A percentile compares a stretch with the other conserved stretches of the same genome.
Conservation (phyloP, 2,888 invertebrate species). For the Acholoe squamosa region DNA sequence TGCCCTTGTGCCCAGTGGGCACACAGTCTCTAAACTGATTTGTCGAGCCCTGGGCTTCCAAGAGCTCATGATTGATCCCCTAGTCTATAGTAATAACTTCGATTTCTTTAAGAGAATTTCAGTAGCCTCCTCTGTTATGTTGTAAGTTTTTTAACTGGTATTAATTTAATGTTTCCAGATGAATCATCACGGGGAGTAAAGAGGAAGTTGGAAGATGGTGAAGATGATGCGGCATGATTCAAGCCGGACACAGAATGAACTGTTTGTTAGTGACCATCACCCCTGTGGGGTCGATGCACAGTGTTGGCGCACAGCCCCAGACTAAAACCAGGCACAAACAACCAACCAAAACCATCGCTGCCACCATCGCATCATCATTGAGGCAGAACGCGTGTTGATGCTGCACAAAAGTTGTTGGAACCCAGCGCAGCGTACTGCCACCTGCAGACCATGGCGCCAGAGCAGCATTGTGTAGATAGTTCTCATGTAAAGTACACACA, state of each 20-base stretch:
- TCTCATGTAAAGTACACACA: background rate
- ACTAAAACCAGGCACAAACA: slow-evolving; percentile 51
- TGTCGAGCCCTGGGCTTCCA: no score
- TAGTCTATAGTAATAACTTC: no score
- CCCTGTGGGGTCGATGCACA: slow-evolving; percentile 36
- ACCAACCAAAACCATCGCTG: slow-evolving; percentile 26
- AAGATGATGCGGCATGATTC: slow-evolving; percentile 65
- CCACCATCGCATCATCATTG: background rate
- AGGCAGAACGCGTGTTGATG: background rate
- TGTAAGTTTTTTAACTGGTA: no score
- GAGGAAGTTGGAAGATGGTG: slow-evolving; percentile 68
- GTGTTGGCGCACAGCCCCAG: slow-evolving; percentile 39
- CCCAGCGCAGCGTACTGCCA: background rate
- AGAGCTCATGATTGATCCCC: no score
- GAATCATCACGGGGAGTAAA: slow-evolving; percentile 66
- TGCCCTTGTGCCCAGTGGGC: no score
- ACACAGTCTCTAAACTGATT: no score
- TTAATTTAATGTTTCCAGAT: slow-evolving; percentile 7
- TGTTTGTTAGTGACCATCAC: slow-evolving; percentile 56
- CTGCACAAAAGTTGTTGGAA: background rate
- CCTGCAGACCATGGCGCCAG: background rate
- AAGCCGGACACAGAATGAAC: background rate
- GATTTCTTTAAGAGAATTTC: no score
- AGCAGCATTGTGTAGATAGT: slow-evolving; percentile 53
- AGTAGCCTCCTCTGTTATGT: no score